Evolutionary conservation across 2,797 vertebrate genomes (phyloP).

Genomic region (Thalassophryne amazonica): DNA sequence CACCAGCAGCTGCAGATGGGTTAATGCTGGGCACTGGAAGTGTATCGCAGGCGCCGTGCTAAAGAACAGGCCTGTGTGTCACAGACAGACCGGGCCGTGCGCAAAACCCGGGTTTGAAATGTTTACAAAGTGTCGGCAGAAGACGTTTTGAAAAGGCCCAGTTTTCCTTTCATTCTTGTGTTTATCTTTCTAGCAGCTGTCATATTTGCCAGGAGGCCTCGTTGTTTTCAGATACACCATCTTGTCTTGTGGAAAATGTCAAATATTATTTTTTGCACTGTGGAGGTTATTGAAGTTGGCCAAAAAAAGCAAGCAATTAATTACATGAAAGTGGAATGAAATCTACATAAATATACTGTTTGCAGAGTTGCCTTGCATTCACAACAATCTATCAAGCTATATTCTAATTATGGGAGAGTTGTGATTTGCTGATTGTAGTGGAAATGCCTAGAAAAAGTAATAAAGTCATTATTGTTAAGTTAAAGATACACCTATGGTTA

Average conservation of each 20-base stretch:
- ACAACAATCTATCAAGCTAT: conserved; percentile 11
- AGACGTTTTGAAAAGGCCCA: not conserved
- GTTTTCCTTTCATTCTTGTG: not conserved
- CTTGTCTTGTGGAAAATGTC: conserved; percentile 36
- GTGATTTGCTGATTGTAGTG: conserved; percentile 20
- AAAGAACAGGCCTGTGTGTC: conserved; percentile 18
- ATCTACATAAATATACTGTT: conserved; percentile 18
- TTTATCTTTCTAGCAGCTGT: conserved; percentile 39
- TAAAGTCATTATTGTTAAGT: too few species aligned
- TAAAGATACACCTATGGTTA: too few species aligned
- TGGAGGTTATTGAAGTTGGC: conserved; percentile 29
- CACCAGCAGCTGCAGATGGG: conserved; percentile 39
- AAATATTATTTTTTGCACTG: conserved; percentile 37
- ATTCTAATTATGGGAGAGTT: conserved; percentile 18
- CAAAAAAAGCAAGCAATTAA: conserved; percentile 16
- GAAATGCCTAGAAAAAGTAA: too few species aligned
- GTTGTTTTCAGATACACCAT: conserved; percentile 31
- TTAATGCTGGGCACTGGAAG: conserved; percentile 8
- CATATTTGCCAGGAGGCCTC: conserved; percentile 19
- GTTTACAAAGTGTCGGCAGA: conserved; percentile 8
- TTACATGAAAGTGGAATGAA: conserved; percentile 21
- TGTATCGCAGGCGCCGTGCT: conserved; percentile 30
- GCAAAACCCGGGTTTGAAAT: conserved; percentile 11
- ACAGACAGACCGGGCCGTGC: conserved; percentile 1
- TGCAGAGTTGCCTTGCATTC: conserved; percentile 19